Evolutionary conservation across 2,113 vertebrate species (phyloP).

Genomic region (Picathartes gymnocephalus): DNA sequence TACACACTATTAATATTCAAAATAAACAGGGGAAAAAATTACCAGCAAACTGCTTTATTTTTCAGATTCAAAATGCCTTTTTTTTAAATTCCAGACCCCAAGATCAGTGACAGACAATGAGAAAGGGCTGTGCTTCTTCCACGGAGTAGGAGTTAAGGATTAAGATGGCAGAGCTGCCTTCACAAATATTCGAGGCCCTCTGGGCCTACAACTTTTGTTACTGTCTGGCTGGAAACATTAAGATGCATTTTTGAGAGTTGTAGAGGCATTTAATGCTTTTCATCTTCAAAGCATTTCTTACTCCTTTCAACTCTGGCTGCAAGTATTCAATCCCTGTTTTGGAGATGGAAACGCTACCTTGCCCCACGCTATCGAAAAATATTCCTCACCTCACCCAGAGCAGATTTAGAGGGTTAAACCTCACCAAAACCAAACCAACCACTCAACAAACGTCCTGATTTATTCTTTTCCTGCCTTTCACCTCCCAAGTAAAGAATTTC

Average conservation of each 20-base stretch:
- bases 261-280: neutral
- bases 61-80: neutral
- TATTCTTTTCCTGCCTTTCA: neutral
- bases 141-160: neutral
- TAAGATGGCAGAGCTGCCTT: neutral
- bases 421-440: neutral
- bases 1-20: neutral
- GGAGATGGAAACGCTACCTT: neutral
- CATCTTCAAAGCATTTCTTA: conserved; percentile 44
- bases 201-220: conserved; percentile 10
- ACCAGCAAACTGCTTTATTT: neutral
- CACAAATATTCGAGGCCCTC: neutral
- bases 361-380: neutral
- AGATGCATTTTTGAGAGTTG: neutral
- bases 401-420: neutral
- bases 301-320: conserved; percentile 28
- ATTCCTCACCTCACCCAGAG: neutral
- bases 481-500: neutral
- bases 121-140: neutral
- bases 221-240: conserved; percentile 3
- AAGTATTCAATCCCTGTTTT: neutral
- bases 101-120: neutral
- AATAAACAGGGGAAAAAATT: neutral
- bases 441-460: neutral
- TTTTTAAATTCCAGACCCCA: neutral